These are phyloP conservation scores for Atta colombica DNA, from an alignment of 1,140 invertebrate species.

Conservation along the genomic window DNA sequence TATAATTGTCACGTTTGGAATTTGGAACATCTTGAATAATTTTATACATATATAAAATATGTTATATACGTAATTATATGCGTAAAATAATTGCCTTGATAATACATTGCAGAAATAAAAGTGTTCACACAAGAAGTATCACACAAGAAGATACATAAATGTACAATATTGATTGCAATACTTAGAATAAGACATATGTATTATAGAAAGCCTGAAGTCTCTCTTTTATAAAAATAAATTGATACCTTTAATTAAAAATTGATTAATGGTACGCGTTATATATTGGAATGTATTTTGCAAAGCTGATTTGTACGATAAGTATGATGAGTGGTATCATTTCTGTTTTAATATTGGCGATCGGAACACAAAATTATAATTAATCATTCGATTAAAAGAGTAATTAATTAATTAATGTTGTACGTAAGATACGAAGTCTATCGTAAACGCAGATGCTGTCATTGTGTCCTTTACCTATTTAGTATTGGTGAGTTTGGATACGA, in stretches of 20 bases:
- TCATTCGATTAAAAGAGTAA: slow-evolving; percentile 69
- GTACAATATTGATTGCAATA: slow-evolving; percentile 42
- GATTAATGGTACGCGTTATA: slow-evolving; percentile 45
- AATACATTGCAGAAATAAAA: slow-evolving; percentile 29
- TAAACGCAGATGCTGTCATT: slow-evolving; percentile 86
- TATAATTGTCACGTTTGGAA: slow-evolving; percentile 7
- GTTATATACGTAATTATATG: slow-evolving; percentile 7
- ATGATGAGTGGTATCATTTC: slow-evolving; percentile 75
- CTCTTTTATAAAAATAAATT: slow-evolving; percentile 52
- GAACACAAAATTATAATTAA: slow-evolving; percentile 75
- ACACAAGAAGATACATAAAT: slow-evolving; percentile 19
- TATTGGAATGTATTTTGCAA: slow-evolving; percentile 61
- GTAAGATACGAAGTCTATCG: slow-evolving; percentile 83
- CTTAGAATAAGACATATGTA: slow-evolving; percentile 40
- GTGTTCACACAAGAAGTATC: slow-evolving; percentile 49
- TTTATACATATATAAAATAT: slow-evolving; percentile 5
- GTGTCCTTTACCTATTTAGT: slow-evolving; percentile 92
- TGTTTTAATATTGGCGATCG: slow-evolving; percentile 77
- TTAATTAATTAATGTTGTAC: slow-evolving; percentile 82
- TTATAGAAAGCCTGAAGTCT: slow-evolving; percentile 50
- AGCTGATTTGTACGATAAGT: slow-evolving; percentile 72
- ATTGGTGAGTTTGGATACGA: slow-evolving; percentile 98
- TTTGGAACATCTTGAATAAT: neutral
- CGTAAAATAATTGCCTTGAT: slow-evolving; percentile 2
- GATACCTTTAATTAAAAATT: slow-evolving; percentile 48